phyloP scores from a whole-genome alignment of 1,140 invertebrate genomes.

The Drosophila ohnishii region DNA sequence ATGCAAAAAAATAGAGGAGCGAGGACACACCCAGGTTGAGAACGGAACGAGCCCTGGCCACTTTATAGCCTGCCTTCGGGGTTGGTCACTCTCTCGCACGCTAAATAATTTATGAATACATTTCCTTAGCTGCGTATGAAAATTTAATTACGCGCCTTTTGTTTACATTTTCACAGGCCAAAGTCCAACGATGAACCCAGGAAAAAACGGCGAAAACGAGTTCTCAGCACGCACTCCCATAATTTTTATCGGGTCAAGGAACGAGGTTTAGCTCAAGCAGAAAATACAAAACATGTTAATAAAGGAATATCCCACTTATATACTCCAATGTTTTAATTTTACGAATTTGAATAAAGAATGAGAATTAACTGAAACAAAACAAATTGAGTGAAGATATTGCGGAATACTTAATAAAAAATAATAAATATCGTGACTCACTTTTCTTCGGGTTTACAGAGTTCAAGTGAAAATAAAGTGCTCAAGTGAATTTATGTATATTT shows the following conservation, averaged over 20 bases:
- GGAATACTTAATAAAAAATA: background rate
- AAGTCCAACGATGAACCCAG: constrained; percentile 32
- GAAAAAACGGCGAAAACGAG: constrained; percentile 43
- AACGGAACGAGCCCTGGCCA: background rate
- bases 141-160: constrained; percentile 77
- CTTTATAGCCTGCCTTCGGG: constrained; percentile 33
- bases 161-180: constrained; percentile 70
- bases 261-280: background rate
- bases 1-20: constrained; percentile 24
- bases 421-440: constrained; percentile 10
- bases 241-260: background rate
- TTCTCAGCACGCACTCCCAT: constrained; percentile 50
- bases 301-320: background rate
- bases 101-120: constrained; percentile 66
- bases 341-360: background rate
- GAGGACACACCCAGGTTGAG: constrained; percentile 29
- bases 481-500: constrained; percentile 5
- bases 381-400: constrained; percentile 2
- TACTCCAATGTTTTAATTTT: background rate
- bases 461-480: constrained; percentile 1
- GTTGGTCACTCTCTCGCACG: constrained; percentile 46
- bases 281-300: constrained; percentile 19
- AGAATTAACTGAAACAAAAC: background rate
- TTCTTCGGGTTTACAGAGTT: background rate
- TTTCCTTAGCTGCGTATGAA: constrained; percentile 62